phyloP scores from a whole-genome alignment of 2,113 vertebrate genomes.

The Donacobius atricapilla region DNA sequence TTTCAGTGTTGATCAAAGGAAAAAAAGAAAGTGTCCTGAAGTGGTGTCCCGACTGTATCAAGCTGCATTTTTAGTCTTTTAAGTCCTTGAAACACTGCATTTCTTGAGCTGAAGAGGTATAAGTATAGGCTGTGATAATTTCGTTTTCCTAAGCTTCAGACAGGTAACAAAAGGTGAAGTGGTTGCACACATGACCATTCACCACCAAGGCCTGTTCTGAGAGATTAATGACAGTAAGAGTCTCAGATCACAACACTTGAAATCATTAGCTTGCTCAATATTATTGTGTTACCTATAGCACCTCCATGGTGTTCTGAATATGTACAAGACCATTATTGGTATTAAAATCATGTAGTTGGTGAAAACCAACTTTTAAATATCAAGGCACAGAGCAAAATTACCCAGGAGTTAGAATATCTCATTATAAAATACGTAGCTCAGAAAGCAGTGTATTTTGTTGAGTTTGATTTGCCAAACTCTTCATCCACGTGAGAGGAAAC shows the following conservation, averaged over 20 bases:
- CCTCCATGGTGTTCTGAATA: background rate
- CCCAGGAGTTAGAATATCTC: background rate
- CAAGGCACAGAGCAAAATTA: background rate
- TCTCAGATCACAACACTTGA: background rate
- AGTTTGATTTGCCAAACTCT: slow-evolving; percentile 1
- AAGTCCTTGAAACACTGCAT: background rate
- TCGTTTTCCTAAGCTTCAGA: background rate
- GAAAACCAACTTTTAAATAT: background rate
- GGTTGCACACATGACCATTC: accelerated
- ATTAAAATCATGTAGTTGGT: background rate
- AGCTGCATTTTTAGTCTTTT: background rate
- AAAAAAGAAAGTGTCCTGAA: background rate
- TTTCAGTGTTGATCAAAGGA: background rate
- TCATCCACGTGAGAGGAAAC: background rate
- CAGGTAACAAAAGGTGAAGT: background rate
- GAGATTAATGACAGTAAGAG: background rate
- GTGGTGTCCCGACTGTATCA: background rate
- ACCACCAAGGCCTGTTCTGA: background rate
- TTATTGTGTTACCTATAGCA: background rate
- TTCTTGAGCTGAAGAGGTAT: background rate
- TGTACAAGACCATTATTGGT: background rate
- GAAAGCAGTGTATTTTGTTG: background rate
- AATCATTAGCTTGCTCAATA: background rate
- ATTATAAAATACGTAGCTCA: background rate
- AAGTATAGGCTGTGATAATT: background rate